These are phyloP conservation scores for Semicossyphus pulcher DNA, from an alignment of 2,113 vertebrate genomes.

Conservation along the genomic window DNA sequence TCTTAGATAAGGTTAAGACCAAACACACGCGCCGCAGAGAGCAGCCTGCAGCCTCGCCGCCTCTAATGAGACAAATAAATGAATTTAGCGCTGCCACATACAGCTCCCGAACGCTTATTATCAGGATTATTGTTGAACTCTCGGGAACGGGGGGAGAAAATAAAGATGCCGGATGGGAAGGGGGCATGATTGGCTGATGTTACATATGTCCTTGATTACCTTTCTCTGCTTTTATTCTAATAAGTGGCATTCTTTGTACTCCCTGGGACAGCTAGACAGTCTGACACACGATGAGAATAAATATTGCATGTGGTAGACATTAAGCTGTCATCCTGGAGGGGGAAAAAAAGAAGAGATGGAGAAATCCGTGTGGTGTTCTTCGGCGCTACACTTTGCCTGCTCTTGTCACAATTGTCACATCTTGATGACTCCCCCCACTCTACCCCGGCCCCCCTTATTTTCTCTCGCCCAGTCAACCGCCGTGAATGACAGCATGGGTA, in stretches of 20 bases:
- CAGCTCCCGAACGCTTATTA: conserved; percentile 95
- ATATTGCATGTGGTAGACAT: conserved; percentile 99
- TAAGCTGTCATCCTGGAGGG: conserved; percentile 96
- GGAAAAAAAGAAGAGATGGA: conserved; percentile 84
- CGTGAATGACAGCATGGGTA: conserved; percentile 83
- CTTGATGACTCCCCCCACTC: conserved; percentile 82
- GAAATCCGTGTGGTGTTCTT: conserved; percentile 95
- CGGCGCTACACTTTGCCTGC: conserved; percentile 93
- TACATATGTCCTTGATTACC: conserved; percentile 99
- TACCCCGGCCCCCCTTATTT: conserved; percentile 73
- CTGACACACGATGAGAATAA: conserved; percentile 99
- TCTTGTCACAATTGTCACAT: conserved; percentile 99
- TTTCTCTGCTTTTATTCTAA: conserved; percentile 99
- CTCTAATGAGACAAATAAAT: conserved; percentile 98
- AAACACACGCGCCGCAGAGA: conserved; percentile 90
- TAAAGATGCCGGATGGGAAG: conserved; percentile 89
- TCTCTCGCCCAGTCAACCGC: conserved; percentile 79
- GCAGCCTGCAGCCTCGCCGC: conserved; percentile 83
- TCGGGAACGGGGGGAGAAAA: conserved; percentile 84
- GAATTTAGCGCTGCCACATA: conserved; percentile 95
- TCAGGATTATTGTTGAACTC: conserved; percentile 96
- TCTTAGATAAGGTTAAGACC: conserved; percentile 80
- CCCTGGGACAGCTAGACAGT: conserved; percentile 98
- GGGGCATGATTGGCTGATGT: conserved; percentile 97
- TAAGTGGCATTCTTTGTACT: conserved; percentile 99